Evolutionary conservation across 2,888 invertebrate genomes (phyloP), one percentile per base, ranked within the genome.

Genomic region (Cryptocephalus primarius): DNA sequence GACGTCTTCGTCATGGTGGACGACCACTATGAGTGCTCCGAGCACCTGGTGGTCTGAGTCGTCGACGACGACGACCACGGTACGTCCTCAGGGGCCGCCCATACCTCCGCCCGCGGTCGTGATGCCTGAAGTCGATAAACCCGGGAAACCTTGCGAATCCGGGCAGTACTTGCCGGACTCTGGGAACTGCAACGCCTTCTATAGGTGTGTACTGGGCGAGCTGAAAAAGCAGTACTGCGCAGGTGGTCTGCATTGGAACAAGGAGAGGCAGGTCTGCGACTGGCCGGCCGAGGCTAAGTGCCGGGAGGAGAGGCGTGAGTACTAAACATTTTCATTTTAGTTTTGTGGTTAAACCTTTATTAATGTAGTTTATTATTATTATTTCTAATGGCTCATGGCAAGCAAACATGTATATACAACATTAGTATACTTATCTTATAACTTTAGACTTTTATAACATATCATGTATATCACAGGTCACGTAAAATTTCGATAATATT

Each of bases 251-350:
- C 88, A 89, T 64, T 91, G 88, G 88, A 85, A 88, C 55, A 69
- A 73, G 14, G 61, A 72, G 0, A 73, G 74, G 42, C 75, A 76
- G 38, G 75, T 83, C 39, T 90, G 90, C 60, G 89, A 90, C 64
- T 90, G 89, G 90, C 89, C 89, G 1, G 73, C 72, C 40, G 74
- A 74, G 33, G 88, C 87, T 1, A 80, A 82, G 56, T 90, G 90
- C 62, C 70, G 67, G 50, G 57, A 57, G 53, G 56, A 58, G 49
- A 57, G 57, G 54, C 56, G 69, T 68, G 64, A 64, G 61, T 55
- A n/a, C 6, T 2, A 22, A 22, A 22, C 22, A n/a, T n/a, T n/a
- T n/a, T n/a, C 22, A 22, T 22, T 2, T 6, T n/a, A n/a, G 22
- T 2, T 22, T 6, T 2, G 22, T 22, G 3, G 22, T 22, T 22